A percentile compares a stretch with the other conserved stretches of the same genome.
Evolutionary conservation across 1,140 invertebrate species (phyloP).

Genomic region (Drosophila kepulauana): DNA sequence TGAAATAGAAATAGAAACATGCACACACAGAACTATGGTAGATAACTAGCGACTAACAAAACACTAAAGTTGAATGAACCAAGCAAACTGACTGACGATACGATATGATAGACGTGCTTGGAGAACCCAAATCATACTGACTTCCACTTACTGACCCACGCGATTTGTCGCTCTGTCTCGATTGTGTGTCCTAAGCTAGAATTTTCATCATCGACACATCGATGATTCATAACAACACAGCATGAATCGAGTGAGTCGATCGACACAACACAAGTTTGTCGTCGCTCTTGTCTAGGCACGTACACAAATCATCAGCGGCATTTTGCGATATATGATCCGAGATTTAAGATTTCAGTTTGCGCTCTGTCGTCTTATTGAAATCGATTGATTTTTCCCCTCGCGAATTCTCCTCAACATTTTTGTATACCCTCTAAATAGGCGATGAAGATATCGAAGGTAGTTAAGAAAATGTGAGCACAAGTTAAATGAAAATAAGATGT

Average conservation of each 20-base stretch:
- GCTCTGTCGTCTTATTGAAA: constrained; percentile 65
- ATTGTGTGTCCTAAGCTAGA: constrained; percentile 21
- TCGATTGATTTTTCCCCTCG: constrained; percentile 57
- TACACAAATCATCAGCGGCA: constrained; percentile 52
- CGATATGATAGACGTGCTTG: constrained; percentile 6
- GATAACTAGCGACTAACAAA: constrained; percentile 30
- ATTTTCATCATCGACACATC: constrained; percentile 17
- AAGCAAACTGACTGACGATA: neutral
- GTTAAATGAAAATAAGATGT: no score
- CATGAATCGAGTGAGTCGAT: constrained; percentile 52
- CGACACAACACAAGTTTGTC: constrained; percentile 27
- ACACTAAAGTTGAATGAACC: constrained; percentile 64
- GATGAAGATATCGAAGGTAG: no score
- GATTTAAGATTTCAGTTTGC: constrained; percentile 34
- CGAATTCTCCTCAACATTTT: neutral
- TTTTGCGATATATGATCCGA: constrained; percentile 15
- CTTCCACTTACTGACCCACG: neutral
- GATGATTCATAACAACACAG: constrained; percentile 54
- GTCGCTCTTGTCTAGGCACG: constrained; percentile 52
- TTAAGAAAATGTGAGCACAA: no score
- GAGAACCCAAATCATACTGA: constrained; percentile 7
- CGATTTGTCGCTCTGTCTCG: neutral
- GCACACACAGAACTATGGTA: constrained; percentile 8
- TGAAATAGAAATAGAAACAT: constrained; percentile 19
- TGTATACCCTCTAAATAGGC: neutral